Conservation (phyloP, 1,140 invertebrate genomes). For the Physella acuta region DNA sequence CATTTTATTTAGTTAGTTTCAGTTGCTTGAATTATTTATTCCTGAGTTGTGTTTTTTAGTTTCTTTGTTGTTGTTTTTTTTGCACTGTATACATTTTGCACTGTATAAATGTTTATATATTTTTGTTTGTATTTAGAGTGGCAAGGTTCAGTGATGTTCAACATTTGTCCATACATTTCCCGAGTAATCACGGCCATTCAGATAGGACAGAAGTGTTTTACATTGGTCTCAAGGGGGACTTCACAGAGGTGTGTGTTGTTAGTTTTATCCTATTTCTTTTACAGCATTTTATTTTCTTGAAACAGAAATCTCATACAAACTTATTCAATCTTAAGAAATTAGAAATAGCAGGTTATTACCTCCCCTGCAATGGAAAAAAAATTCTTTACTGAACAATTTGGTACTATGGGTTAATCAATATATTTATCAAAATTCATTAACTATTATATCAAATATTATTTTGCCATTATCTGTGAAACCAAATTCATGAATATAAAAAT, state of each 20-base stretch:
- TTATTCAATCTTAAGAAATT: too few species aligned
- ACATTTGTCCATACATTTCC: slow-evolving; percentile 24
- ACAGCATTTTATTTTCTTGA: not conserved
- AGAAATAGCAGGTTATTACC: too few species aligned
- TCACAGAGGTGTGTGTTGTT: not conserved
- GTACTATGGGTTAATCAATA: too few species aligned
- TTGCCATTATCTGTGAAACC: too few species aligned
- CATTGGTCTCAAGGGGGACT: slow-evolving; percentile 26
- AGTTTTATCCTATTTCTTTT: not conserved
- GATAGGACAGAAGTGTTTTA: slow-evolving; percentile 23
- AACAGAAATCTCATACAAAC: not conserved
- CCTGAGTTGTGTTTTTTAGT: not conserved
- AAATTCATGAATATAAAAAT: too few species aligned
- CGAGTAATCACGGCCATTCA: slow-evolving; percentile 22
- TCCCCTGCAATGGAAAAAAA: too few species aligned
- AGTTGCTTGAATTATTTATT: not conserved
- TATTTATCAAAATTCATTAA: too few species aligned
- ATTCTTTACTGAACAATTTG: too few species aligned
- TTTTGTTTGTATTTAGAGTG: slow-evolving; percentile 1
- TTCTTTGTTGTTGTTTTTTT: not conserved
- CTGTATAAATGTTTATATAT: too few species aligned
- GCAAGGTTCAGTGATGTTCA: slow-evolving; percentile 23
- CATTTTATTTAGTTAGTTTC: not conserved
- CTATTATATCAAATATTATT: too few species aligned
- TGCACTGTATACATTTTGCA: too few species aligned